Percentiles rank a stretch among this genome's conserved stretches.
phyloP scores from a whole-genome alignment of 2,797 vertebrate species.

The Eremophila alpestris region DNA sequence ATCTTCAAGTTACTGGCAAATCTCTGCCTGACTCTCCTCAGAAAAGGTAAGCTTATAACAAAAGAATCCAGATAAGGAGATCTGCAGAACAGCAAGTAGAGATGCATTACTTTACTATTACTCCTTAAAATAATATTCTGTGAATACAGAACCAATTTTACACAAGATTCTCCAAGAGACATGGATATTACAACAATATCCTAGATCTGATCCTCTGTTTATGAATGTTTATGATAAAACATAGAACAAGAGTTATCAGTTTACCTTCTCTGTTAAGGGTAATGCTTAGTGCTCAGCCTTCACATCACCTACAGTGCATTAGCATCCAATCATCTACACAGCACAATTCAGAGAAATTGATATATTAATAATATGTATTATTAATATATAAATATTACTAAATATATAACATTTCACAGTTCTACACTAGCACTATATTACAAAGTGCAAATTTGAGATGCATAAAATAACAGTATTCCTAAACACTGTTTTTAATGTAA shows the following conservation, averaged over 20 bases:
- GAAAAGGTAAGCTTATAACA: not conserved
- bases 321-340: not conserved
- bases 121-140: not conserved
- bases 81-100: not conserved
- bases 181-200: not conserved
- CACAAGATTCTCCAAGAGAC: not conserved
- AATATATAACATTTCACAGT: not conserved
- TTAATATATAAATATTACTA: too few species aligned
- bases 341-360: not conserved
- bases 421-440: not conserved
- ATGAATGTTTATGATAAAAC: not conserved
- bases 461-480: not conserved
- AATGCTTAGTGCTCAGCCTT: not conserved
- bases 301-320: not conserved
- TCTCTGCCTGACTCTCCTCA: not conserved
- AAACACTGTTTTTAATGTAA: not conserved
- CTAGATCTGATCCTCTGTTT: not conserved
- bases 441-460: not conserved
- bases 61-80: not conserved
- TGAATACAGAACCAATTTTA: not conserved
- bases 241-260: not conserved
- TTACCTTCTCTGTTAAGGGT: not conserved
- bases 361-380: too few species aligned
- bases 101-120: not conserved
- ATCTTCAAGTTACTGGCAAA: not conserved